phyloP scores from a whole-genome alignment of 2,888 invertebrate species.

The Brachypalpus laphriformis region DNA sequence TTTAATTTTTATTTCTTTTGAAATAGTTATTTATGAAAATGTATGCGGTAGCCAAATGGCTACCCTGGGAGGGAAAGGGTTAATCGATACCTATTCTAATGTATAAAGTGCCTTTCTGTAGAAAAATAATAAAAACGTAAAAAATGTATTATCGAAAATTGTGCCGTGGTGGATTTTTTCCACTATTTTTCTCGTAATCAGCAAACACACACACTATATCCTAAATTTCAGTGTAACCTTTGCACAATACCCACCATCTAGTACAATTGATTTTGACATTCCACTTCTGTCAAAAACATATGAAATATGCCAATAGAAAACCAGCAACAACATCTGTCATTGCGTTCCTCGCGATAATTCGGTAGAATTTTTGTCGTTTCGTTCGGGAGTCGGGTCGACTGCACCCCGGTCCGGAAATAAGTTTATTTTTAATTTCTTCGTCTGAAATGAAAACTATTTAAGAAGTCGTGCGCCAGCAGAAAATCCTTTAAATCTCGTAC shows the following conservation, averaged over 20 bases:
- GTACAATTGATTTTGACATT: neutral
- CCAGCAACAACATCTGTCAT: slow-evolving; percentile 45
- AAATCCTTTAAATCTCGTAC: slow-evolving; percentile 11
- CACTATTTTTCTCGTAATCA: no score
- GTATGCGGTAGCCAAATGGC: no score
- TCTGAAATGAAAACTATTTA: slow-evolving; percentile 64
- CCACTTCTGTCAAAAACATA: slow-evolving; percentile 19
- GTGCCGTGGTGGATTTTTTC: no score
- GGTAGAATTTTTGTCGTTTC: slow-evolving; percentile 42
- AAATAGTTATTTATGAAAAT: no score
- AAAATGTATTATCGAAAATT: no score
- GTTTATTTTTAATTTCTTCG: slow-evolving; percentile 61
- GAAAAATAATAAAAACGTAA: no score
- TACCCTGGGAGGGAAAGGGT: no score
- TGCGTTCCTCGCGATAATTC: slow-evolving; percentile 3
- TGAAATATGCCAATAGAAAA: neutral
- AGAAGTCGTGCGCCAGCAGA: slow-evolving; percentile 15
- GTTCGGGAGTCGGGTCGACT: slow-evolving; percentile 38
- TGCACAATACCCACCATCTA: neutral
- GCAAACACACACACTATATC: no score
- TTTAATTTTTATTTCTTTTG: no score
- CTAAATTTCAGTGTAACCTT: no score
- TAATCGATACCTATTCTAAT: no score
- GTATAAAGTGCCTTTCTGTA: no score
- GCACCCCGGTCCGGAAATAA: slow-evolving; percentile 60